phyloP scores from a whole-genome alignment of 2,888 invertebrate genomes.

The Zootermopsis nevadensis region DNA sequence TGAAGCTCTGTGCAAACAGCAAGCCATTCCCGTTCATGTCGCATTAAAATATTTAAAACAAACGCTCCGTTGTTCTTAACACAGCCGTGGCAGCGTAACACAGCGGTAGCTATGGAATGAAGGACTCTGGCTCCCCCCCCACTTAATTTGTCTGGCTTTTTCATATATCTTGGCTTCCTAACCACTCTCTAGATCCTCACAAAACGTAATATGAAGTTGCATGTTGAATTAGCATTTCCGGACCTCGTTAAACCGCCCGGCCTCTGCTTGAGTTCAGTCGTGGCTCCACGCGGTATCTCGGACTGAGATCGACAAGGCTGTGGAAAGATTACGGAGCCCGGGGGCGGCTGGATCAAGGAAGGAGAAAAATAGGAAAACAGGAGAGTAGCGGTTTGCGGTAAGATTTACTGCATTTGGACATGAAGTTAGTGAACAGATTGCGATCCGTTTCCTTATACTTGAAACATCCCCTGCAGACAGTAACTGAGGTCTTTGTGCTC shows the following conservation, averaged over 20 bases:
- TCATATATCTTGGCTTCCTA: conserved; percentile 12
- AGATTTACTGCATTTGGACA: conserved; percentile 32
- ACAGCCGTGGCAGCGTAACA: background rate
- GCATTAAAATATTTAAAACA: conserved; percentile 15
- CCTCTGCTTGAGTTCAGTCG: background rate
- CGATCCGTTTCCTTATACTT: conserved; percentile 1
- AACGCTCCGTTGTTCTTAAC: background rate
- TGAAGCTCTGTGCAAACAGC: background rate
- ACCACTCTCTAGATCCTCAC: background rate
- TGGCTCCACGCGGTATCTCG: conserved; percentile 11
- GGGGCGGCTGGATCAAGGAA: background rate
- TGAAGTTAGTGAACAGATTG: background rate
- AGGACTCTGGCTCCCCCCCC: background rate
- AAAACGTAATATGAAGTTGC: conserved; percentile 18
- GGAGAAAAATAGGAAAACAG: conserved; percentile 8
- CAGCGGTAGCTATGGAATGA: background rate
- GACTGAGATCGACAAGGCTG: background rate
- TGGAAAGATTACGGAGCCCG: background rate
- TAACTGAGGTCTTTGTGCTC: background rate
- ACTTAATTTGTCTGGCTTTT: conserved; percentile 24
- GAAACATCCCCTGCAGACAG: conserved; percentile 32
- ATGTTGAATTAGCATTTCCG: conserved; percentile 32
- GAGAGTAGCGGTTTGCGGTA: conserved; percentile 10
- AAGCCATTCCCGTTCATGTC: background rate
- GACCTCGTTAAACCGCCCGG: background rate